Percentiles rank a stretch among this genome's conserved stretches.
Conservation (phyloP, 1,140 invertebrate genomes). For the Drosophila persimilis region DNA sequence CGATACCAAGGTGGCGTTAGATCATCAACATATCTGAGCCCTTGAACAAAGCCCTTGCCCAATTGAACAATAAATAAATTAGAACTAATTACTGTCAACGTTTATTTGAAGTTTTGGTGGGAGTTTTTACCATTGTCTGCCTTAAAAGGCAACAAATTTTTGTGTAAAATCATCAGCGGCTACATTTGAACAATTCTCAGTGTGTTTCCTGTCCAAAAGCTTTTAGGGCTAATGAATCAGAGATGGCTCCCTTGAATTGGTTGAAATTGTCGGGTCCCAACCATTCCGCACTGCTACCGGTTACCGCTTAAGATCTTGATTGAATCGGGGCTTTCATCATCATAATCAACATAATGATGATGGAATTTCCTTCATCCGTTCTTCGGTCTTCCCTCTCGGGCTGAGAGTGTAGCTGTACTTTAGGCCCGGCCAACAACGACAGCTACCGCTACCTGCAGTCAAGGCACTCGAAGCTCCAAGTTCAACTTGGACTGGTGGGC, state of each 20-base stretch:
- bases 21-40: constrained; percentile 2
- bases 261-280: background rate
- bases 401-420: constrained; percentile 63
- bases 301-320: constrained; percentile 34
- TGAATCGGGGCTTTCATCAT: constrained; percentile 43
- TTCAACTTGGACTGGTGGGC: constrained; percentile 4
- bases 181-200: constrained; percentile 24
- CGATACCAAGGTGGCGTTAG: constrained; percentile 5
- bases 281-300: constrained; percentile 36
- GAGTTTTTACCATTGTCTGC: background rate
- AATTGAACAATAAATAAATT: constrained; percentile 49
- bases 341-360: constrained; percentile 42
- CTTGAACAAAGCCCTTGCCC: constrained; percentile 19
- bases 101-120: constrained; percentile 20
- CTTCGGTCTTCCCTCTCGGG: background rate
- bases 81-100: constrained; percentile 39
- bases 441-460: constrained; percentile 54
- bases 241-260: too few species aligned
- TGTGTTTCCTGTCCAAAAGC: constrained; percentile 35
- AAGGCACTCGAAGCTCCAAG: constrained; percentile 38
- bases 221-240: constrained; percentile 45
- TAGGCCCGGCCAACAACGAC: constrained; percentile 16
- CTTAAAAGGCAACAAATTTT: constrained; percentile 26
- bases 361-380: constrained; percentile 41
- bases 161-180: background rate